A percentile compares a stretch with the other conserved stretches of the same genome.
These are phyloP conservation scores for Galerucella calmariensis DNA, from an alignment of 2,888 invertebrate species.

Conservation along the genomic window DNA sequence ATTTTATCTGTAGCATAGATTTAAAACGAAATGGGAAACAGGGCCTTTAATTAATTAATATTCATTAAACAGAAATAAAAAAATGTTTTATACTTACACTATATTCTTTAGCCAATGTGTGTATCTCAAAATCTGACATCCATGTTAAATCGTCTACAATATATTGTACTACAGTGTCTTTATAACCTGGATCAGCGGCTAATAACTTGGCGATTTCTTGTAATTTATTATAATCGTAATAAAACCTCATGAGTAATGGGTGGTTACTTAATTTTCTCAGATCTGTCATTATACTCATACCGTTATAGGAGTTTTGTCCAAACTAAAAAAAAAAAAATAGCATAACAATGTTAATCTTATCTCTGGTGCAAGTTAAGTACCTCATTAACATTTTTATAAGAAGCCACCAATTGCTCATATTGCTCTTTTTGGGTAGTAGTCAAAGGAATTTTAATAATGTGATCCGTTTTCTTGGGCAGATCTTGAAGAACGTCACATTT, in stretches of 20 bases:
- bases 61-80: neutral
- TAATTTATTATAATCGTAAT: slow-evolving; percentile 75
- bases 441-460: slow-evolving; percentile 76
- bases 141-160: slow-evolving; percentile 88
- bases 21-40: too few relatives aligned
- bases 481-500: slow-evolving; percentile 88
- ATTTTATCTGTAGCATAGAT: too few relatives aligned
- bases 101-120: slow-evolving; percentile 78
- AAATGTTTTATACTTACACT: slow-evolving; percentile 63
- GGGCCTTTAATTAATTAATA: too few relatives aligned
- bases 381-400: slow-evolving; percentile 71
- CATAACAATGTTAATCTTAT: too few relatives aligned
- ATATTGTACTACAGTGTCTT: slow-evolving; percentile 81
- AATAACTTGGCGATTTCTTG: slow-evolving; percentile 77
- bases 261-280: slow-evolving; percentile 95
- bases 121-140: slow-evolving; percentile 93
- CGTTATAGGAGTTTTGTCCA: slow-evolving; percentile 65
- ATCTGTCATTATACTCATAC: slow-evolving; percentile 90
- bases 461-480: slow-evolving; percentile 85
- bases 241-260: slow-evolving; percentile 83
- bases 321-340: slow-evolving; percentile 36
- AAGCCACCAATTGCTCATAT: slow-evolving; percentile 79
- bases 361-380: slow-evolving; percentile 25
- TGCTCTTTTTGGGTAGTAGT: slow-evolving; percentile 76
- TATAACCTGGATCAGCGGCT: slow-evolving; percentile 75